Evolutionary conservation across 2,113 vertebrate genomes (phyloP).

Genomic region (Ophiodon elongatus): DNA sequence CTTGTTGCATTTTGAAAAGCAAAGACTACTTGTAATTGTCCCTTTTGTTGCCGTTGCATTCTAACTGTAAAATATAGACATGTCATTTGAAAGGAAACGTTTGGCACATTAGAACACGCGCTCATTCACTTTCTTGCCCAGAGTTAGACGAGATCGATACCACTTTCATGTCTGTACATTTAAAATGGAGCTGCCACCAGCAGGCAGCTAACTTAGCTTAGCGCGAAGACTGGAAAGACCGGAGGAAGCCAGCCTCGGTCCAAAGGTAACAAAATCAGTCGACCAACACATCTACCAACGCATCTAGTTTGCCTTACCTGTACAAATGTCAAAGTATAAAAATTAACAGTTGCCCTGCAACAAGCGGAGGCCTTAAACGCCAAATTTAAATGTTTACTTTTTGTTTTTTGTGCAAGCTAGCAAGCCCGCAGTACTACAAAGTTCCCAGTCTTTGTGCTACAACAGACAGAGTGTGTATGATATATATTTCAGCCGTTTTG

Average conservation of each 20-base stretch:
- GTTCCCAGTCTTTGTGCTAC: neutral
- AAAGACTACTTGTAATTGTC: neutral
- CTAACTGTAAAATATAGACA: slow-evolving; percentile 3
- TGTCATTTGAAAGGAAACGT: neutral
- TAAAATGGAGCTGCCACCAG: neutral
- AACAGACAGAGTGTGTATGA: neutral
- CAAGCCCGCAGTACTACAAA: neutral
- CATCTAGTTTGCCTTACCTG: neutral
- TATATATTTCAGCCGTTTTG: neutral
- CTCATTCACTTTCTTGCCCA: neutral
- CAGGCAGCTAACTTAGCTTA: neutral
- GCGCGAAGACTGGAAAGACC: neutral
- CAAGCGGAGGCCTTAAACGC: neutral
- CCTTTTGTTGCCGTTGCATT: neutral
- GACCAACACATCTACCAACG: neutral
- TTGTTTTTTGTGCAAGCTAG: neutral
- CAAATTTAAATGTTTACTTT: neutral
- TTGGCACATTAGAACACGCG: neutral
- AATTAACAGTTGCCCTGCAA: neutral
- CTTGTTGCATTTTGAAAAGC: neutral
- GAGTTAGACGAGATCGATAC: neutral
- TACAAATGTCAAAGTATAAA: neutral
- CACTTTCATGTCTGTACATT: neutral
- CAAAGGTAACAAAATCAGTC: neutral
- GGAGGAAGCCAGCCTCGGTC: neutral